Percentiles rank a stretch among this genome's conserved stretches.
These are phyloP conservation scores for Motacilla tschutschensis DNA, from an alignment of 2,113 vertebrate species.

Conservation along the genomic window DNA sequence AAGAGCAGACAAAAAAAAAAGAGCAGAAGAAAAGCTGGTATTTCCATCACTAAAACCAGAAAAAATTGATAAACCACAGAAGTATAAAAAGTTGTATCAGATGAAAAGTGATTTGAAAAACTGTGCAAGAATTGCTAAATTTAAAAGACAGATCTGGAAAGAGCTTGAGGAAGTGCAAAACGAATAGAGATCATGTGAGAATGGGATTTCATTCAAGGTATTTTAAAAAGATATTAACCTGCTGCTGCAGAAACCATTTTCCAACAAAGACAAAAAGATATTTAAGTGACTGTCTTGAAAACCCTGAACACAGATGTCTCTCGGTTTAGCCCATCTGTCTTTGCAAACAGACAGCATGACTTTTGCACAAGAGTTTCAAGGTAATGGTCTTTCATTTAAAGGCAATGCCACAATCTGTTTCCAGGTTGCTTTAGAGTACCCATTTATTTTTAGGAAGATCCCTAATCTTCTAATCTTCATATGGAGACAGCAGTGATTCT, in stretches of 20 bases:
- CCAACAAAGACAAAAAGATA: neutral
- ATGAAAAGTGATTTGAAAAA: constrained; percentile 67
- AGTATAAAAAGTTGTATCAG: constrained; percentile 43
- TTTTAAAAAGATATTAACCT: neutral
- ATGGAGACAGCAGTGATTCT: neutral
- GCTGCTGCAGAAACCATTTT: neutral
- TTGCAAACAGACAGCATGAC: neutral
- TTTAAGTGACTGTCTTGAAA: neutral
- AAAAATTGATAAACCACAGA: constrained; percentile 49
- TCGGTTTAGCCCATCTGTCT: neutral
- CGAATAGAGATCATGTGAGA: constrained; percentile 81
- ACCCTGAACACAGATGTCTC: fast-evolving
- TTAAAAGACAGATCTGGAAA: constrained; percentile 75
- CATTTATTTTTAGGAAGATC: neutral
- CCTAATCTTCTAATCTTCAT: neutral
- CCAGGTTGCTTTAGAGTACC: neutral
- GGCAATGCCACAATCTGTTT: neutral
- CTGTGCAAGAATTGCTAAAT: constrained; percentile 65
- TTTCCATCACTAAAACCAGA: constrained; percentile 64
- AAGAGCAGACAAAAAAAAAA: constrained; percentile 67
- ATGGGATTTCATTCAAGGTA: neutral
- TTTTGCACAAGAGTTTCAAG: neutral
- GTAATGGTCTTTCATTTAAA: neutral
- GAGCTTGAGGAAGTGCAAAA: constrained; percentile 80
- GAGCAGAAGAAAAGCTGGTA: constrained; percentile 58